Percentiles rank a stretch among this genome's conserved stretches.
Evolutionary conservation across 2,113 vertebrate genomes (phyloP).

Genomic region (Corvus moneduloides): DNA sequence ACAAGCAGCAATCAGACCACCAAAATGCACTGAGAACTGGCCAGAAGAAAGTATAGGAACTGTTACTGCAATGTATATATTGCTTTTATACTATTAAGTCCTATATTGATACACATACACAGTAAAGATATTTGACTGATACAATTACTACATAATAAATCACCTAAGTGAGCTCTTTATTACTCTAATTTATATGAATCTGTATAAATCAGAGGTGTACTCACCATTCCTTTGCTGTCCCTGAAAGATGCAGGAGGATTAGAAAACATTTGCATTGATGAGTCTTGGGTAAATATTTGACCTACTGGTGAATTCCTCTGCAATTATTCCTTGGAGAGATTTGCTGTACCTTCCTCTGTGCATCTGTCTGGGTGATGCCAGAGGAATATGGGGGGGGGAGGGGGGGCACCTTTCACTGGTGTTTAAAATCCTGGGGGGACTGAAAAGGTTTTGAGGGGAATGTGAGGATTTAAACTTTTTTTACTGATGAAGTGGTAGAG

Average conservation of each 20-base stretch:
- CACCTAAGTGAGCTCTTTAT: not conserved
- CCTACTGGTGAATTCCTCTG: not conserved
- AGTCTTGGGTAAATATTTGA: slow-evolving; percentile 53
- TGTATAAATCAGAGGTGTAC: not conserved
- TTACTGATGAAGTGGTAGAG: not conserved
- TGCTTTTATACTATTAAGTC: not conserved
- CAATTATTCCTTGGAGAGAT: not conserved
- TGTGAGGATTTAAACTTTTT: not conserved
- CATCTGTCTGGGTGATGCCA: not conserved
- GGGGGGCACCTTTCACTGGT: not conserved
- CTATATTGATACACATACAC: not conserved
- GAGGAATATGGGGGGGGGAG: not conserved
- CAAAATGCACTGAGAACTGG: not conserved
- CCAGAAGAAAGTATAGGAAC: not conserved
- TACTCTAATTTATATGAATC: not conserved
- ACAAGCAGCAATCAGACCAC: not conserved
- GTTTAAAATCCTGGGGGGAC: not conserved
- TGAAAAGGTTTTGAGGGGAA: not conserved
- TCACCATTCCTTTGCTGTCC: not conserved
- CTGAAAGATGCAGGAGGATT: slow-evolving; percentile 21
- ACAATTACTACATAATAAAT: not conserved
- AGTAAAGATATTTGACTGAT: not conserved
- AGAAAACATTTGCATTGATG: slow-evolving; percentile 40
- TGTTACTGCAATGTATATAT: not conserved
- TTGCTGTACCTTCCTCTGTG: not conserved